Percentiles rank a stretch among this genome's conserved stretches.
Evolutionary conservation across 2,797 vertebrate species (phyloP).

Genomic region (Chiroxiphia lanceolata): DNA sequence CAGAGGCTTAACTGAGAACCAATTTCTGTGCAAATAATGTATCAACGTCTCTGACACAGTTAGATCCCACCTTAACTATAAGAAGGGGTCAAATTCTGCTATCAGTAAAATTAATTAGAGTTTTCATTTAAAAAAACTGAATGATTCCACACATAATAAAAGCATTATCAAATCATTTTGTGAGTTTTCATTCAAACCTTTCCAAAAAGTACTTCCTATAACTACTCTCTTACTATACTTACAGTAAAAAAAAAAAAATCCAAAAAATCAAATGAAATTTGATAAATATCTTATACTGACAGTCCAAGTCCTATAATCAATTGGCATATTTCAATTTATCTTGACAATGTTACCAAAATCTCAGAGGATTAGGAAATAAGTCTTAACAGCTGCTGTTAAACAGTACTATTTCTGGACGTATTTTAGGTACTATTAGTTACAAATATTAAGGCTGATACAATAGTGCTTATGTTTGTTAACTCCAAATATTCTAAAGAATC

Average conservation of each 20-base stretch:
- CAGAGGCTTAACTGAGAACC: not conserved
- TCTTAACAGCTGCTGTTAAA: not conserved
- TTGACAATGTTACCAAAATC: not conserved
- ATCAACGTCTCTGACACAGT: not conserved
- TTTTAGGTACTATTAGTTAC: not conserved
- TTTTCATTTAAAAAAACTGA: not conserved
- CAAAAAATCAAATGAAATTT: not conserved
- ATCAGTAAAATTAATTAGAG: not conserved
- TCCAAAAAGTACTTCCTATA: not conserved
- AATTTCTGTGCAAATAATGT: not conserved
- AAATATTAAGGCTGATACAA: not conserved
- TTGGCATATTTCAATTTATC: not conserved
- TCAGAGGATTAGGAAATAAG: not conserved
- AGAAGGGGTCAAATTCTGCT: not conserved
- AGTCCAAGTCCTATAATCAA: not conserved
- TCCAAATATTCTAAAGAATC: not conserved
- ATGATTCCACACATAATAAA: not conserved
- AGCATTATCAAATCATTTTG: not conserved
- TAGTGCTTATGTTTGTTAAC: not conserved
- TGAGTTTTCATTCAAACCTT: not conserved
- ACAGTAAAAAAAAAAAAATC: rapidly evolving
- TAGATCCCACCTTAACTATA: not conserved
- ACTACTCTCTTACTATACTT: not conserved
- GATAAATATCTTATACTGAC: not conserved
- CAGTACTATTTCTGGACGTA: not conserved